Evolutionary conservation across 1,140 invertebrate genomes (phyloP).

Genomic region (Drosophila cardini): DNA sequence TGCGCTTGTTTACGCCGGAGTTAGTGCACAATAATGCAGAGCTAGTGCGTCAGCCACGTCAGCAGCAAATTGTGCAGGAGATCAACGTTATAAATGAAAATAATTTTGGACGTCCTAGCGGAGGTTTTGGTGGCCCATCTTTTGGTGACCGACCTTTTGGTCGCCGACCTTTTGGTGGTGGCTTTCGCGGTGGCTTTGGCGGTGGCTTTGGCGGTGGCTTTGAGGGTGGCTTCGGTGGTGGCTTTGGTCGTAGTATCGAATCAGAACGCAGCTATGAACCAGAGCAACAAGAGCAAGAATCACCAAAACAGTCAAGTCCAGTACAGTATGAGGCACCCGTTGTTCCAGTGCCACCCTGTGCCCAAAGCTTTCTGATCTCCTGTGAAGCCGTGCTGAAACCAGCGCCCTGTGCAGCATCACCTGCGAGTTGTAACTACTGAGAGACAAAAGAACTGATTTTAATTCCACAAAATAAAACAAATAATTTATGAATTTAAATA

Average conservation of each 20-base stretch:
- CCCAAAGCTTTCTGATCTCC: conserved; percentile 49
- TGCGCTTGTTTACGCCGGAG: conserved; percentile 42
- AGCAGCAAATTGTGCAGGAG: conserved; percentile 55
- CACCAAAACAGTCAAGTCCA: background rate
- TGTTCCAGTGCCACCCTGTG: conserved; percentile 42
- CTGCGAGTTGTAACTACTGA: conserved; percentile 37
- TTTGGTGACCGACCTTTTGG: conserved; percentile 35
- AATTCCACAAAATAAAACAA: conserved; percentile 2
- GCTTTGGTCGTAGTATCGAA: conserved; percentile 27
- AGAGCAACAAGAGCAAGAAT: conserved; percentile 1
- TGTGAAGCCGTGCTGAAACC: conserved; percentile 49
- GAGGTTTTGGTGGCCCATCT: conserved; percentile 8
- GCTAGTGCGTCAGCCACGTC: conserved; percentile 37
- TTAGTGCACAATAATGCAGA: conserved; percentile 16
- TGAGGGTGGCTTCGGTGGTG: conserved; percentile 34
- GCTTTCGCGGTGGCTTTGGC: conserved; percentile 10
- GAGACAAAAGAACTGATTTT: conserved; percentile 47
- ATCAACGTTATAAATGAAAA: conserved; percentile 50
- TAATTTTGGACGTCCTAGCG: conserved; percentile 24
- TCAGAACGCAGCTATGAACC: conserved; percentile 37
- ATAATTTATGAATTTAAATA: background rate
- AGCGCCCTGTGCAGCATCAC: conserved; percentile 42
- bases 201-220: conserved; percentile 28
- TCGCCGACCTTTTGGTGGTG: conserved; percentile 19
- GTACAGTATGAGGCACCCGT: background rate